Percentiles rank a stretch among this genome's conserved stretches.
phyloP scores from a whole-genome alignment of 2,113 vertebrate species.

The Poecilia latipinna region DNA sequence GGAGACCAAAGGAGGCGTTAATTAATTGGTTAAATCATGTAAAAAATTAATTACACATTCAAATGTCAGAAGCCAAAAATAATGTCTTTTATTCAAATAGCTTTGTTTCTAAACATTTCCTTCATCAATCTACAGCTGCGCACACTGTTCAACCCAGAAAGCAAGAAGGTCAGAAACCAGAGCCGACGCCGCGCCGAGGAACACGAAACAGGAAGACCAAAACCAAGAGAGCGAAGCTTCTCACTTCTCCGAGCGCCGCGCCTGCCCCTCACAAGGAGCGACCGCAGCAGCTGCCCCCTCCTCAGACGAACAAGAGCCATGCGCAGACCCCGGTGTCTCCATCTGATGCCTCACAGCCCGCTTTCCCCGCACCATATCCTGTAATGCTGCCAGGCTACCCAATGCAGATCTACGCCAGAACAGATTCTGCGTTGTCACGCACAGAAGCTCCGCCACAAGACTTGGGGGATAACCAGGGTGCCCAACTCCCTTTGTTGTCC shows the following conservation, averaged over 20 bases:
- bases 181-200: slow-evolving; percentile 68
- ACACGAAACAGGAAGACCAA: slow-evolving; percentile 88
- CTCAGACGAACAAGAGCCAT: slow-evolving; percentile 66
- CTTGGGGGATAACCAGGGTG: slow-evolving; percentile 72
- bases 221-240: slow-evolving; percentile 84
- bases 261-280: slow-evolving; percentile 72
- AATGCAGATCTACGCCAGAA: slow-evolving; percentile 84
- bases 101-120: background rate
- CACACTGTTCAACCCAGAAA: slow-evolving; percentile 50
- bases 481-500: slow-evolving; percentile 64
- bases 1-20: background rate
- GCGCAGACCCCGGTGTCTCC: slow-evolving; percentile 87
- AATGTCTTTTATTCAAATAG: background rate
- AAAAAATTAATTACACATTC: background rate
- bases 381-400: slow-evolving; percentile 84
- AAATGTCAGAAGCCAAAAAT: background rate
- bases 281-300: slow-evolving; percentile 52
- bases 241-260: slow-evolving; percentile 86
- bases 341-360: slow-evolving; percentile 86
- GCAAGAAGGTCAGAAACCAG: slow-evolving; percentile 21
- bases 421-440: slow-evolving; percentile 31
- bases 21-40: background rate
- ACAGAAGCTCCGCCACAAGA: slow-evolving; percentile 62
- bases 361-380: slow-evolving; percentile 84
- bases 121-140: slow-evolving; percentile 42